Percentiles rank a stretch among this genome's conserved stretches.
Conservation (phyloP, 2,888 invertebrate species). For the Agrotis exclamationis region DNA sequence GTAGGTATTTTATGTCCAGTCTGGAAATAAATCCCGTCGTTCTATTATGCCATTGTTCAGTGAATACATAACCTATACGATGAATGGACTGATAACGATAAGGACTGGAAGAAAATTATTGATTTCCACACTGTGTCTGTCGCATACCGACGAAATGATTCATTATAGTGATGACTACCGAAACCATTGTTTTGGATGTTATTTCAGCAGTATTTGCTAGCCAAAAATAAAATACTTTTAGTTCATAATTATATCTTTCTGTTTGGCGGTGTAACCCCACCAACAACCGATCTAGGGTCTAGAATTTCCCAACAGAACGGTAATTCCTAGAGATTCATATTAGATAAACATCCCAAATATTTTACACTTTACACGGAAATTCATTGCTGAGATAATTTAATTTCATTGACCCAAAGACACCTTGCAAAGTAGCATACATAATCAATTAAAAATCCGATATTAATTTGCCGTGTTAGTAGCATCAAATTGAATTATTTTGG, state of each 20-base stretch:
- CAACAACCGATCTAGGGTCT: too few species aligned
- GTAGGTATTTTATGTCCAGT: not conserved
- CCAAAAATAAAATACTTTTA: not conserved
- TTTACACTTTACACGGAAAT: too few species aligned
- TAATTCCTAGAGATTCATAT: too few species aligned
- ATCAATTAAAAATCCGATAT: too few species aligned
- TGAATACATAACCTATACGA: constrained; percentile 23
- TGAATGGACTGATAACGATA: constrained; percentile 48
- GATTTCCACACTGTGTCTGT: constrained; percentile 34
- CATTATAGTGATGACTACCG: constrained; percentile 5
- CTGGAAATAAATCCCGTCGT: constrained; percentile 1
- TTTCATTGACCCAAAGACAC: too few species aligned
- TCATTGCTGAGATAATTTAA: too few species aligned
- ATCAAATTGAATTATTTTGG: too few species aligned
- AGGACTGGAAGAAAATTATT: constrained; percentile 37
- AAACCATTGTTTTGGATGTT: constrained; percentile 1
- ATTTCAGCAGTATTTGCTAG: not conserved
- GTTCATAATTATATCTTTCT: not conserved
- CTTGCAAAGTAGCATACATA: too few species aligned
- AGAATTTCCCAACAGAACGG: too few species aligned
- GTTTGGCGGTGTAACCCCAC: not conserved
- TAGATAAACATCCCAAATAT: too few species aligned
- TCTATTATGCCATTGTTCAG: constrained; percentile 1
- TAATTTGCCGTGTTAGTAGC: too few species aligned
- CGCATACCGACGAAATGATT: constrained; percentile 22